These are phyloP conservation scores for Brachyrhaphis roseni DNA, from an alignment of 2,797 vertebrate species.

Conservation along the genomic window DNA sequence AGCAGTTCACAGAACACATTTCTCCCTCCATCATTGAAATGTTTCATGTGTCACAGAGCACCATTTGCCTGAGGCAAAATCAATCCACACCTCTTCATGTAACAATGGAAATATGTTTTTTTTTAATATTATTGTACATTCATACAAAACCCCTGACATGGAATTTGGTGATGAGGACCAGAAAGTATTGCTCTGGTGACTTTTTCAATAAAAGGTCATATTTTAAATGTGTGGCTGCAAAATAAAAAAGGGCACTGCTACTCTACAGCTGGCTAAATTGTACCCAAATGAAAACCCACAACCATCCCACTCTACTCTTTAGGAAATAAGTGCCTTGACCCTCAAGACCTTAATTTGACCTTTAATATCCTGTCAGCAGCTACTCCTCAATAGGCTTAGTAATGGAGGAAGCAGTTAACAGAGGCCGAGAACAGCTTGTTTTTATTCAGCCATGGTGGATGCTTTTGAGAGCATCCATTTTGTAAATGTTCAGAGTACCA, in stretches of 20 bases:
- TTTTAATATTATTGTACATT: background rate
- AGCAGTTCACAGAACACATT: background rate
- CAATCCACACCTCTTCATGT: background rate
- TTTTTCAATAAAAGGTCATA: slow-evolving; percentile 6
- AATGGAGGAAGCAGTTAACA: background rate
- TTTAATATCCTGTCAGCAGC: background rate
- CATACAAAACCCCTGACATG: background rate
- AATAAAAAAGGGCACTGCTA: background rate
- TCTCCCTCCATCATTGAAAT: background rate
- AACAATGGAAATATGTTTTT: background rate
- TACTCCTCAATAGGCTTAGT: background rate
- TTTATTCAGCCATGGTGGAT: background rate
- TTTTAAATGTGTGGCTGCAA: slow-evolving; percentile 3
- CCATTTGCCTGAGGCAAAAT: background rate
- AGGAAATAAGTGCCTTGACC: background rate
- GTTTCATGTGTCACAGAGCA: slow-evolving; percentile 1
- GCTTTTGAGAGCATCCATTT: background rate
- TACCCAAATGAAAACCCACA: background rate
- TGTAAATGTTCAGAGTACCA: background rate
- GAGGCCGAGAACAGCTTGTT: background rate
- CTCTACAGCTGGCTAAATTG: background rate
- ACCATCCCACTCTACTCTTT: background rate
- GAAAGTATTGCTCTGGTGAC: background rate
- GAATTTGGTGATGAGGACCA: background rate
- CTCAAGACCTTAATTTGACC: background rate